These are phyloP conservation scores for Seison nebaliae DNA, from an alignment of 1,140 invertebrate genomes.

Conservation along the genomic window DNA sequence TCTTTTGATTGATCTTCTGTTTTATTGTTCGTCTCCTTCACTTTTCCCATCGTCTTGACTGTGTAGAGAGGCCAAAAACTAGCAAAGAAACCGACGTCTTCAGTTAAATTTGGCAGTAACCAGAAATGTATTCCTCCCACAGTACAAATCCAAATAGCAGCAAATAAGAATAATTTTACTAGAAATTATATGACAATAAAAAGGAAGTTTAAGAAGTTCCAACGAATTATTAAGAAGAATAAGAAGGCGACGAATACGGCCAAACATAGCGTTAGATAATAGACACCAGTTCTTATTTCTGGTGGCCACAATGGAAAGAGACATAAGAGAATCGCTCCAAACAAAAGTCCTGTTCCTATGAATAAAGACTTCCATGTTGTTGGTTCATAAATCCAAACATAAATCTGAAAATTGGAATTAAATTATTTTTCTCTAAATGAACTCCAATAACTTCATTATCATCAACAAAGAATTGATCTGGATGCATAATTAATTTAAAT, in stretches of 20 bases:
- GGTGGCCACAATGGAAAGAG: conserved; percentile 90
- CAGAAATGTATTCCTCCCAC: conserved; percentile 73
- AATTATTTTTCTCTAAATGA: too few relatives aligned
- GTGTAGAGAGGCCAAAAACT: conserved; percentile 87
- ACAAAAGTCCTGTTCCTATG: conserved; percentile 51
- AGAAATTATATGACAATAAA: too few relatives aligned
- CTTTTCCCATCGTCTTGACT: too few relatives aligned
- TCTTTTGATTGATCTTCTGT: too few relatives aligned
- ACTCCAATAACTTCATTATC: conserved; percentile 45
- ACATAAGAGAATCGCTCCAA: conserved; percentile 76
- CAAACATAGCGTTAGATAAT: conserved; percentile 78
- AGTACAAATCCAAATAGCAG: conserved; percentile 58
- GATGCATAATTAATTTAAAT: conserved; percentile 69
- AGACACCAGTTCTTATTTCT: conserved; percentile 67
- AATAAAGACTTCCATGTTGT: conserved; percentile 85
- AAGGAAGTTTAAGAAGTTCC: conserved; percentile 14
- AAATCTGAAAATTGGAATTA: conserved; percentile 38
- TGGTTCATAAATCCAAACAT: conserved; percentile 97
- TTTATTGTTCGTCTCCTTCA: too few relatives aligned
- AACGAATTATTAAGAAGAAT: conserved; percentile 32
- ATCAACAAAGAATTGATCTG: conserved; percentile 71
- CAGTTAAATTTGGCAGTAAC: conserved; percentile 84
- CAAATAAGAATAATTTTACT: conserved; percentile 66
- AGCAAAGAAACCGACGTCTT: conserved; percentile 91
- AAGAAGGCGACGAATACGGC: conserved; percentile 63